These are phyloP conservation scores for Bembecia ichneumoniformis DNA, from an alignment of 2,888 invertebrate species.

Conservation along the genomic window DNA sequence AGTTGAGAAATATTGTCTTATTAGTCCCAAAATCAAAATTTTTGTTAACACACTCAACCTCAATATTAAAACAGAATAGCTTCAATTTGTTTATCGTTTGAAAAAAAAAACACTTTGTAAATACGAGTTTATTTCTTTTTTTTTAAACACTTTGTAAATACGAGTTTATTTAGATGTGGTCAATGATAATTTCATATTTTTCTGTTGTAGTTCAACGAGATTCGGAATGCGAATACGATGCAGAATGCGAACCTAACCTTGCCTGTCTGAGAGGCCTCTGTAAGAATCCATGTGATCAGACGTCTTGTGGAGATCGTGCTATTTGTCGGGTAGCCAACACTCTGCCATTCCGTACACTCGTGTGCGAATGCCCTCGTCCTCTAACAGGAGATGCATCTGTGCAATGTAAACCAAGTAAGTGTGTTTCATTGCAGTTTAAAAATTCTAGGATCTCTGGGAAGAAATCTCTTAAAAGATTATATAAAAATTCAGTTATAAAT, in stretches of 20 bases:
- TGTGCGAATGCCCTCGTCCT: slow-evolving; percentile 87
- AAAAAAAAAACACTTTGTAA: too few species aligned
- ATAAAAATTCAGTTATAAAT: too few species aligned
- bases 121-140: too few species aligned
- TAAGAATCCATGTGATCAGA: slow-evolving; percentile 83
- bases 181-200: too few species aligned
- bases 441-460: background rate
- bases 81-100: too few species aligned
- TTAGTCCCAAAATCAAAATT: background rate
- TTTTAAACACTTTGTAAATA: too few species aligned
- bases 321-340: slow-evolving; percentile 89
- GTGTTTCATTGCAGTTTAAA: background rate
- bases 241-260: slow-evolving; percentile 87
- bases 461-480: too few species aligned
- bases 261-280: slow-evolving; percentile 87
- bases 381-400: slow-evolving; percentile 89
- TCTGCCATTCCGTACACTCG: slow-evolving; percentile 88
- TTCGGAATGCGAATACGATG: slow-evolving; percentile 82
- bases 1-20: background rate
- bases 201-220: slow-evolving; percentile 1
- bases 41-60: too few species aligned
- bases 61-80: too few species aligned
- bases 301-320: slow-evolving; percentile 86
- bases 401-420: slow-evolving; percentile 84
- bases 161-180: too few species aligned